Base-by-base conservation (phyloP, 2,888 invertebrate genomes). In the Herminia tarsipennalis region DNA sequence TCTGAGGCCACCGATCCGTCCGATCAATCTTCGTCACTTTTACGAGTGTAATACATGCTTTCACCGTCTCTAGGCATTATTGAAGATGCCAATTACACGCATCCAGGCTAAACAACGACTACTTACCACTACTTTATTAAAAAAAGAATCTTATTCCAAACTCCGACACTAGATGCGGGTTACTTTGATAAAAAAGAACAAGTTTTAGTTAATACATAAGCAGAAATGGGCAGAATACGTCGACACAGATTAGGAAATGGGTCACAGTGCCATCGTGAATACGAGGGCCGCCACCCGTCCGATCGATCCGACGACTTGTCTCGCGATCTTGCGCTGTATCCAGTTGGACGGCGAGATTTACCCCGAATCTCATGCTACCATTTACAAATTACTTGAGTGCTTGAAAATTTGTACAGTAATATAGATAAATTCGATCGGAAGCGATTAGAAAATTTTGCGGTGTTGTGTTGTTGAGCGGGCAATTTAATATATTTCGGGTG, bases 241-340 rank as follows among this genome's bases (percentile, higher is more conserved):
- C 58, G 58, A 50, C 70, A 73, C 70, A 71, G 71, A 60, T 80
- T 80, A 44, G 62, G 70, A 85, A 81, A 77, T 86, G 69, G 88
- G 89, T 88, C 88, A 87, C 79, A 77, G 77, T 80, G 81, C 72
- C 76, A 58, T 70, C 36, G 28, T 30, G 71, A 61, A 67, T 70
- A 67, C 73, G 66, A 66, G n/a, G 70, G 73, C 66, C 54, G 68
- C 62, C 56, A 53, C 59, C 63, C 58, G 56, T 59, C 78, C 47
- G 48, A 65, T 76, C 68, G 63, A 78, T 83, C 70, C 50, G 52
- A 20, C 67, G 71, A 83, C 70, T 29, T 36, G 73, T 81, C 65
- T 61, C 18, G n/a, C 56, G 64, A 58, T 65, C 60, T 41, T 49
- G 37, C 39, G 25, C 45, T 42, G 42, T 38, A 52, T 40, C 37